Evolutionary conservation across 2,888 invertebrate genomes (phyloP).

Genomic region (Drosophila merina): DNA sequence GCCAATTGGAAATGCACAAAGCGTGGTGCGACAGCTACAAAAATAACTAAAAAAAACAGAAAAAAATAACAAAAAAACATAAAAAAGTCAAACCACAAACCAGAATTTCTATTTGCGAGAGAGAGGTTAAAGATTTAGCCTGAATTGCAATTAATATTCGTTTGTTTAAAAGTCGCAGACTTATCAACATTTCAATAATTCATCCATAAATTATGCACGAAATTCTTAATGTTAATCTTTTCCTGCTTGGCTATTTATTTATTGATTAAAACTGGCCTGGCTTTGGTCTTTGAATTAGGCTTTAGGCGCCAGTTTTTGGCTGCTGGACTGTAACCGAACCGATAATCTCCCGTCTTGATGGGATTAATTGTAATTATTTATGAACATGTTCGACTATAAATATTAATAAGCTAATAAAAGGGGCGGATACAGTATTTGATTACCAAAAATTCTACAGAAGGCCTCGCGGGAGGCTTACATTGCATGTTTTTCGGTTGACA

Average conservation of each 20-base stretch:
- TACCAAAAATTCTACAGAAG: background rate
- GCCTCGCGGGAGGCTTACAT: background rate
- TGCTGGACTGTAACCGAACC: too few species aligned
- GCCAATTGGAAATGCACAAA: conserved; percentile 66
- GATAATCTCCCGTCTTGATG: conserved; percentile 35
- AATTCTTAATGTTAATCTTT: conserved; percentile 32
- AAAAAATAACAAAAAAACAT: background rate
- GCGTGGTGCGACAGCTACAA: conserved; percentile 49
- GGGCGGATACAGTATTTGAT: conserved; percentile 28
- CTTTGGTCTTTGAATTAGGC: conserved; percentile 6
- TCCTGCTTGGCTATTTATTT: conserved; percentile 25
- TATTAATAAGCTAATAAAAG: conserved; percentile 37
- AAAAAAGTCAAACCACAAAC: background rate
- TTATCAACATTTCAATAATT: conserved; percentile 34
- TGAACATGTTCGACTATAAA: conserved; percentile 44
- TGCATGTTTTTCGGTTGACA: conserved; percentile 58
- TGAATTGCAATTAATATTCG: conserved; percentile 31
- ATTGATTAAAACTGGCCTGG: conserved; percentile 26
- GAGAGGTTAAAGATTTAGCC: background rate
- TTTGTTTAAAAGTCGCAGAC: conserved; percentile 19
- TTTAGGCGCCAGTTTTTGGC: conserved; percentile 36
- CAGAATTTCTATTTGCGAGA: background rate
- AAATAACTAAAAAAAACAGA: background rate
- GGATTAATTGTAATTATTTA: conserved; percentile 37
- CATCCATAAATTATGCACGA: conserved; percentile 34